Percentiles rank a stretch among this genome's conserved stretches.
These are phyloP conservation scores for Microctenopoma lineatum DNA, from an alignment of 2,797 vertebrate genomes.

Conservation along the genomic window DNA sequence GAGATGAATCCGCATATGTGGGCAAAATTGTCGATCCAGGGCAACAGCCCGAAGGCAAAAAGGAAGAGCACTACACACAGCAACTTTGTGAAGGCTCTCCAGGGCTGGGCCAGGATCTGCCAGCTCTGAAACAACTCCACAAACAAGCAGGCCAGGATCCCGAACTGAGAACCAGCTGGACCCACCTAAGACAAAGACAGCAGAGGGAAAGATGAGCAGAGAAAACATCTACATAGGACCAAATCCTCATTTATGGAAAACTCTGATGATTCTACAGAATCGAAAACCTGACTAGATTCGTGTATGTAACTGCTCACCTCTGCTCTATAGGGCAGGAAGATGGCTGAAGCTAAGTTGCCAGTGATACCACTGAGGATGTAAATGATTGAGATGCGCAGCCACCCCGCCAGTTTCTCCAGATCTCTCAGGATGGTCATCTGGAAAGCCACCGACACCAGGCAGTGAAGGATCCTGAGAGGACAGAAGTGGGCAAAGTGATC, in stretches of 20 bases:
- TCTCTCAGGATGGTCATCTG: slow-evolving; percentile 98
- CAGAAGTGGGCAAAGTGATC: slow-evolving; percentile 28
- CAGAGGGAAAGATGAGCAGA: neutral
- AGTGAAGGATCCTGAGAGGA: slow-evolving; percentile 93
- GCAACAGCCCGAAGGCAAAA: slow-evolving; percentile 95
- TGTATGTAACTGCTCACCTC: slow-evolving; percentile 71
- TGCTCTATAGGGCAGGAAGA: slow-evolving; percentile 88
- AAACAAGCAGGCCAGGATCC: slow-evolving; percentile 96
- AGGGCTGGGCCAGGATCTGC: slow-evolving; percentile 98
- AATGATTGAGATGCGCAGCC: slow-evolving; percentile 98
- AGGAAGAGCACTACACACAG: slow-evolving; percentile 95
- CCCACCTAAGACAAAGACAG: slow-evolving; percentile 86
- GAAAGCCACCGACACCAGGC: slow-evolving; percentile 95
- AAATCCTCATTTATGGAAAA: too few species aligned
- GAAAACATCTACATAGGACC: neutral
- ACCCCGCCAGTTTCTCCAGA: slow-evolving; percentile 97
- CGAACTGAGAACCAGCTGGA: slow-evolving; percentile 97
- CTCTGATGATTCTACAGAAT: too few species aligned
- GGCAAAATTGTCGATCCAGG: slow-evolving; percentile 99
- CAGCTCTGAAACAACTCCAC: slow-evolving; percentile 99
- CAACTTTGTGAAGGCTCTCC: slow-evolving; percentile 96
- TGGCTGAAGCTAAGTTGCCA: slow-evolving; percentile 96
- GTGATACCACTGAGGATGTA: slow-evolving; percentile 97
- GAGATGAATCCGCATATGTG: slow-evolving; percentile 97
- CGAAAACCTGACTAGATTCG: too few species aligned